Evolutionary conservation across 2,888 invertebrate genomes (phyloP).

Genomic region (Baccha elongata): DNA sequence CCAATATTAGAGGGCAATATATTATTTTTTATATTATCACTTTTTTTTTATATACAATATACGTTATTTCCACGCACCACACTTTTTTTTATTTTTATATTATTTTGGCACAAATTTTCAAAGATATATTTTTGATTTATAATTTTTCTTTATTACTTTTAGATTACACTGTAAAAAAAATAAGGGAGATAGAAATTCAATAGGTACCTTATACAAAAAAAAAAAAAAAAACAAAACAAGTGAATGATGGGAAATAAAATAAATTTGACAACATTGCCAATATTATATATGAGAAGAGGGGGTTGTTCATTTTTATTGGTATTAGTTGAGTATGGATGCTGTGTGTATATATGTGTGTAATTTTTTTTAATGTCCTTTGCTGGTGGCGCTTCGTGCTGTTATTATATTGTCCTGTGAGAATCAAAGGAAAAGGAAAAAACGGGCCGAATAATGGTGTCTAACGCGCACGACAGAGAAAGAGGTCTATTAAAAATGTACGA

Average conservation of each 20-base stretch:
- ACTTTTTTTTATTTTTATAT: constrained; percentile 57
- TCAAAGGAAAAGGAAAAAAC: constrained; percentile 24
- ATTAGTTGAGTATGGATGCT: constrained; percentile 18
- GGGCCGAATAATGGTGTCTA: not conserved
- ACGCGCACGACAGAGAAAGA: constrained; percentile 37
- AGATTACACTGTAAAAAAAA: constrained; percentile 58
- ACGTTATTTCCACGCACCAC: constrained; percentile 64
- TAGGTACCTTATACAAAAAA: constrained; percentile 7
- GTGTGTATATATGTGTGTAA: constrained; percentile 14
- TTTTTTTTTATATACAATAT: constrained; percentile 32
- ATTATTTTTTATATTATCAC: constrained; percentile 55
- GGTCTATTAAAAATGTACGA: constrained; percentile 40
- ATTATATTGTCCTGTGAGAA: constrained; percentile 39
- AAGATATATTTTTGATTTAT: constrained; percentile 56
- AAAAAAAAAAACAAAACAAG: constrained; percentile 57
- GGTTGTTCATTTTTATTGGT: constrained; percentile 19
- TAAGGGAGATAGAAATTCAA: constrained; percentile 38
- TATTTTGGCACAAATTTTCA: constrained; percentile 66
- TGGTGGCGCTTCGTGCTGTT: constrained; percentile 47
- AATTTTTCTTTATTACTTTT: constrained; percentile 61
- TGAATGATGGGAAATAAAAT: constrained; percentile 56
- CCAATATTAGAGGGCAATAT: constrained; percentile 43
- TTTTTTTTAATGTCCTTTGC: constrained; percentile 38
- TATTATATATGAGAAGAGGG: not conserved
- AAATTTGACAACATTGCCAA: constrained; percentile 71